Base-by-base conservation (phyloP, 2,113 vertebrate genomes). In the Hydropotes inermis region DNA sequence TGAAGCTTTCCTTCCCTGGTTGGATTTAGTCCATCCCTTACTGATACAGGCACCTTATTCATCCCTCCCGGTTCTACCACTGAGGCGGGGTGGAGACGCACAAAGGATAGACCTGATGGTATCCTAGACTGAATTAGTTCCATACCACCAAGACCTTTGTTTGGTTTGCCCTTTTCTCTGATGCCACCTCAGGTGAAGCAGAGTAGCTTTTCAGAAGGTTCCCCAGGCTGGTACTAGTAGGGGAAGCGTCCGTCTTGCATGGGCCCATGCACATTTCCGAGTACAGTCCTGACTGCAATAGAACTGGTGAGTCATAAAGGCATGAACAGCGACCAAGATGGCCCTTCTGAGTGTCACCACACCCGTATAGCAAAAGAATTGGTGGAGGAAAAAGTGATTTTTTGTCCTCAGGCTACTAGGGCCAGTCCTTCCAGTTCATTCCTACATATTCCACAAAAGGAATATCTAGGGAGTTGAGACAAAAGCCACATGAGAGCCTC, bases 161-260 rank as follows among this genome's bases (percentile, higher is more conserved):
- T 70, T 39, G 67, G 39, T 12, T 36, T 70, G 10, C 67, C 17
- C n/a, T 23, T 70, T 70, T 39, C 67, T 39, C n/a, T 70, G 67
- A 70, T 70, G 67, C 67, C 19, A 3, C 17, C 19, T 70, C 0
- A 2, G 17, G 67, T 70, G 67, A 5, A 36, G 10, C n/a, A 39
- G n/a, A 70, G n/a, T 70, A 36, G 19, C n/a, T 70, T 39, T 70
- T 39, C n/a, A 70, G 67, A 70, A 70, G 12, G n/a, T 11, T 11
- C 39, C 19, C 17, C 67, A 70, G 23, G 64, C 64, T 70, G 36
- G 64, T 36, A n/a, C 10, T 36, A 6, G n/a, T 23, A 70, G n/a
- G 64, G 14, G n/a, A 70, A 70, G 64, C 64, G 21, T 36, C 64
- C 0, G 0, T 36, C 8, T 70, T 70, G 10, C 2, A 0, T 23